Conservation (phyloP, 2,113 vertebrate species). For the Eubucco bourcierii region DNA sequence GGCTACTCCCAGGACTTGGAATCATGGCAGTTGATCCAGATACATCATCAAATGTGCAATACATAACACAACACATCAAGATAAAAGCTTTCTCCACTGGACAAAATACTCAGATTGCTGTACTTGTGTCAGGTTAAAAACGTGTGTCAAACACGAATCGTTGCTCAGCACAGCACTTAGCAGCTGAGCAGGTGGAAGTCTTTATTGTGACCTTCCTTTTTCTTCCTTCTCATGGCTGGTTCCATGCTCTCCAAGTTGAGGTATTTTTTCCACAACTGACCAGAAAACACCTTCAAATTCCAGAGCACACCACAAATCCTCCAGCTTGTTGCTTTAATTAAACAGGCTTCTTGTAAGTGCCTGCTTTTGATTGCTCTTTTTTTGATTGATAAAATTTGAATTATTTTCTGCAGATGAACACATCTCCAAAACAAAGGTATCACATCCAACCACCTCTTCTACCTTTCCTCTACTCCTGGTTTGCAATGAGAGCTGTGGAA, state of each 20-base stretch:
- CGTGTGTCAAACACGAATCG: slow-evolving; percentile 46
- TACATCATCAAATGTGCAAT: slow-evolving; percentile 43
- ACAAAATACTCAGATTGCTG: slow-evolving; percentile 33
- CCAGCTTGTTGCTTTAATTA: background rate
- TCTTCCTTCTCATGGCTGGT: background rate
- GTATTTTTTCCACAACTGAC: background rate
- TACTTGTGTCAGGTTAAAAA: slow-evolving; percentile 37
- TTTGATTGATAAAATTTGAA: background rate
- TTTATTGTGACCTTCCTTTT: background rate
- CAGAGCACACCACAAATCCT: background rate
- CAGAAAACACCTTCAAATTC: background rate
- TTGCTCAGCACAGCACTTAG: background rate
- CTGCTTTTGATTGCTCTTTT: background rate
- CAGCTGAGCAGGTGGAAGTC: background rate
- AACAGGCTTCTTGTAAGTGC: background rate
- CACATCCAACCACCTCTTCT: fast-evolving
- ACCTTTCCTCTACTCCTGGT: background rate
- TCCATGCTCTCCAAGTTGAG: background rate
- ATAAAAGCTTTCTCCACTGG: slow-evolving; percentile 54
- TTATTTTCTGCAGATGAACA: background rate
- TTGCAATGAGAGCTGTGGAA: background rate
- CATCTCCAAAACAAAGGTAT: background rate
- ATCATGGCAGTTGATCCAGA: slow-evolving; percentile 40
- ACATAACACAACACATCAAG: slow-evolving; percentile 56
- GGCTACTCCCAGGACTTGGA: slow-evolving; percentile 42